Evolutionary conservation across 2,113 vertebrate genomes (phyloP).

Genomic region (Tyto alba): DNA sequence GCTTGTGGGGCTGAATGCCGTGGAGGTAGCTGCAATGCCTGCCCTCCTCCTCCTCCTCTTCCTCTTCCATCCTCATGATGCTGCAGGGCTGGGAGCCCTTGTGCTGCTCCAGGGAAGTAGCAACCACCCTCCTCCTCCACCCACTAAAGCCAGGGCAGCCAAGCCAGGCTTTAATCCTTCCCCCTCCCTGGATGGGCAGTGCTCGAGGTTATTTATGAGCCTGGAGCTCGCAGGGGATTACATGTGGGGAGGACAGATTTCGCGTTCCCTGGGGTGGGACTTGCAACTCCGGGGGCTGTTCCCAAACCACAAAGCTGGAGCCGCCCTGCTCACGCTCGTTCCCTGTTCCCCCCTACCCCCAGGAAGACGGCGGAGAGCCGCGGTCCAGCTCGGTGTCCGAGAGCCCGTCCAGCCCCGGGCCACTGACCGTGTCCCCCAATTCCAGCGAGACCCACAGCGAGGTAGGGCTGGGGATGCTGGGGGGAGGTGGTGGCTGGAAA

Average conservation of each 20-base stretch:
- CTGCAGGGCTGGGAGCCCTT: neutral
- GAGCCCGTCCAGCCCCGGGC: constrained; percentile 15
- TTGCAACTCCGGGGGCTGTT: fast-evolving
- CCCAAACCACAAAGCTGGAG: neutral
- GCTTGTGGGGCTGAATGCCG: neutral
- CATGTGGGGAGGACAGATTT: neutral
- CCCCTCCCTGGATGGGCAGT: neutral
- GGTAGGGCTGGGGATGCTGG: constrained; percentile 29
- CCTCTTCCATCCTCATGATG: neutral
- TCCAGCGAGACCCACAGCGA: constrained; percentile 41
- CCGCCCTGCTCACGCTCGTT: fast-evolving
- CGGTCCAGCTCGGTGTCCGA: neutral
- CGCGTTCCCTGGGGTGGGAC: neutral
- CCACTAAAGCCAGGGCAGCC: neutral
- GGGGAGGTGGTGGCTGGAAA: neutral
- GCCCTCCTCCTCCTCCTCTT: neutral
- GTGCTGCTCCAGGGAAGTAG: neutral
- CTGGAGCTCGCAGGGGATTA: constrained; percentile 6
- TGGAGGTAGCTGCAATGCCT: neutral
- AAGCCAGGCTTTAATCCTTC: constrained; percentile 16
- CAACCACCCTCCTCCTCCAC: neutral
- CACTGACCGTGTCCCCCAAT: neutral
- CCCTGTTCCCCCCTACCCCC: neutral
- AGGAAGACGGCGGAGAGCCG: constrained; percentile 44
- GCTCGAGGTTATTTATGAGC: constrained; percentile 19